These are phyloP conservation scores for Plodia interpunctella DNA, from an alignment of 1,140 invertebrate species.

Conservation along the genomic window DNA sequence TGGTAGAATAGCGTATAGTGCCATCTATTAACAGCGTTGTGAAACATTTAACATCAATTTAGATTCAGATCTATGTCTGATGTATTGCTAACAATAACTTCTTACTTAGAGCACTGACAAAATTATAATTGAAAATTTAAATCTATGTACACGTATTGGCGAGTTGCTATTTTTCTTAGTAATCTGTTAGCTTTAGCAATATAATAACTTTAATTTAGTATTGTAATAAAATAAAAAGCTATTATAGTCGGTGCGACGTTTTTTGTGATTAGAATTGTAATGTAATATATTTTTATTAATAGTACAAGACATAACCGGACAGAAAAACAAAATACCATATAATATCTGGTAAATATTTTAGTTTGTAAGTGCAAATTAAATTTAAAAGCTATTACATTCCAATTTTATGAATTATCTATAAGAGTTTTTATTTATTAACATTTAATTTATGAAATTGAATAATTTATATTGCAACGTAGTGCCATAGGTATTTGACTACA, in stretches of 20 bases:
- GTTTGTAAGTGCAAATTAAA: conserved; percentile 7
- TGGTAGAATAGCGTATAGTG: not conserved
- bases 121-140: too few relatives aligned
- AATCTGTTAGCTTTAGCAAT: not conserved
- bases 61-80: not conserved
- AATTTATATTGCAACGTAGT: not conserved
- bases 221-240: not conserved
- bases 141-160: not conserved
- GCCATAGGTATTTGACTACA: conserved; percentile 1
- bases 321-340: not conserved
- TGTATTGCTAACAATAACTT: not conserved
- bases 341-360: conserved; percentile 11
- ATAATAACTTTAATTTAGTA: not conserved
- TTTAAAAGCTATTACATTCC: not conserved
- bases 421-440: conserved; percentile 2
- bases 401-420: not conserved
- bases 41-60: not conserved
- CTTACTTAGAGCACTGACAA: too few relatives aligned
- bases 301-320: conserved; percentile 1
- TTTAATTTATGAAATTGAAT: not conserved
- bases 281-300: conserved; percentile 1
- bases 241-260: not conserved
- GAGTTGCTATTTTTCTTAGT: not conserved
- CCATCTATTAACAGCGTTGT: not conserved
- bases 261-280: not conserved